Evolutionary conservation across 2,113 vertebrate species (phyloP), one percentile per base, ranked within the genome.

Genomic region (Hydrochoerus hydrochaeris): DNA sequence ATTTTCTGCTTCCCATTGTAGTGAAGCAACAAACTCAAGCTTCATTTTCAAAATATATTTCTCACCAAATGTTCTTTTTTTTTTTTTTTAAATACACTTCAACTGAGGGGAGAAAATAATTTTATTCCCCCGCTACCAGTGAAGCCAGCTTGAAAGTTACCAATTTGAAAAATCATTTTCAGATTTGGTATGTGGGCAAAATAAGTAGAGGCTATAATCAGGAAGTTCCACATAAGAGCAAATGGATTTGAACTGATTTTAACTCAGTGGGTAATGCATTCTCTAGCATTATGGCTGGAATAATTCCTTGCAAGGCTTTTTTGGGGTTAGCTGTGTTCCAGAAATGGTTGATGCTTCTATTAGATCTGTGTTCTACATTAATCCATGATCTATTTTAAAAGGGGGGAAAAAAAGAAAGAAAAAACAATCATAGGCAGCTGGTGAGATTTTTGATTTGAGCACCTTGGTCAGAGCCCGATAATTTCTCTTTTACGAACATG

Each of bases 1-100:
- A 41, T 97, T 98, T 97, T 96, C 85, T 93, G 78, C 97, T 93
- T 96, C 60, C 97, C 96, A 69, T 92, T 91, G 90, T 96, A 93
- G 95, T 35, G 86, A 82, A 97, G 91, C 30, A 97, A 96, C 92
- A 71, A 35, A 97, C 57, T 88, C 90, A 96, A 90, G 52, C 97
- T 98, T 97, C 95, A 41, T 20, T 95, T 97, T 97, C 94, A 95
- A 94, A 95, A 97, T 96, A 57, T 95, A 80, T 54, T 97, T 98
- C 91, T 91, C 28, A 97, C 97, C 96, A 85, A 96, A 85, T 97
- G 9, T 62, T 96, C 77, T 65, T 7, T 30, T 60, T 11, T 7
- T 30, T 60, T 11, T 46, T 24, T 67, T 5, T 1, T 1, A 65
- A 94, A 97, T 95, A 89, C 41, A n/a, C 35, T 89, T 82, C 41